A percentile compares a stretch with the other conserved stretches of the same genome.
Evolutionary conservation across 2,113 vertebrate genomes (phyloP).

Genomic region (Spilogale gracilis): DNA sequence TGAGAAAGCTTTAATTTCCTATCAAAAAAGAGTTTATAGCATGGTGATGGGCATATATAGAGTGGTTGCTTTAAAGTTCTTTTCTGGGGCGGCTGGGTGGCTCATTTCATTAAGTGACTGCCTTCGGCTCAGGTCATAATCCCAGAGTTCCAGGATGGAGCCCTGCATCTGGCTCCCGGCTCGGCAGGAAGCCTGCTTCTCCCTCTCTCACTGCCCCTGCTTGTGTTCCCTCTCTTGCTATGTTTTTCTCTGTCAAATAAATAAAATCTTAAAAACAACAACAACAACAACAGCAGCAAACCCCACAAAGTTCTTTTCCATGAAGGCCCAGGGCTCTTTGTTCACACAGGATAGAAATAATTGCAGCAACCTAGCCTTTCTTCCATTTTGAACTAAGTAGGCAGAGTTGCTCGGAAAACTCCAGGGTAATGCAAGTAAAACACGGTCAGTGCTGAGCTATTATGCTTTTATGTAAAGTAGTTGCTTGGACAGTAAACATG

Average conservation of each 20-base stretch:
- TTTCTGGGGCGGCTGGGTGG: not conserved
- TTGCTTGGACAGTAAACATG: not conserved
- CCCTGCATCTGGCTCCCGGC: too few relatives aligned
- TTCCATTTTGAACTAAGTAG: conserved; percentile 4
- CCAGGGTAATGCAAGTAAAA: not conserved
- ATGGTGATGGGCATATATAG: not conserved
- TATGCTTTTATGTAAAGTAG: not conserved
- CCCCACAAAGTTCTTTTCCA: not conserved
- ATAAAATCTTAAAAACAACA: too few relatives aligned
- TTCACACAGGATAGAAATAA: not conserved
- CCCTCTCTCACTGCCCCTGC: too few relatives aligned
- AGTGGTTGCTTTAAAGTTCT: not conserved
- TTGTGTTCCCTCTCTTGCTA: too few relatives aligned
- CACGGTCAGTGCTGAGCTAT: not conserved
- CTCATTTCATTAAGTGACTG: too few relatives aligned
- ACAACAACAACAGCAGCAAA: too few relatives aligned
- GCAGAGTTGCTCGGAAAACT: not conserved
- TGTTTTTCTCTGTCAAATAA: too few relatives aligned
- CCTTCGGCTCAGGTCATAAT: too few relatives aligned
- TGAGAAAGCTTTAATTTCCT: not conserved
- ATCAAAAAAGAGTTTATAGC: not conserved
- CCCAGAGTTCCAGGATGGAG: too few relatives aligned
- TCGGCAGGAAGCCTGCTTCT: too few relatives aligned
- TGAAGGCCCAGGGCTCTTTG: not conserved
- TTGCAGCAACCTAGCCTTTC: not conserved